Evolutionary conservation across 30 jellyfish, hydroid and myxozoan genomes (phyloP).

Genomic region (Hydractinia symbiolongicarpus): DNA sequence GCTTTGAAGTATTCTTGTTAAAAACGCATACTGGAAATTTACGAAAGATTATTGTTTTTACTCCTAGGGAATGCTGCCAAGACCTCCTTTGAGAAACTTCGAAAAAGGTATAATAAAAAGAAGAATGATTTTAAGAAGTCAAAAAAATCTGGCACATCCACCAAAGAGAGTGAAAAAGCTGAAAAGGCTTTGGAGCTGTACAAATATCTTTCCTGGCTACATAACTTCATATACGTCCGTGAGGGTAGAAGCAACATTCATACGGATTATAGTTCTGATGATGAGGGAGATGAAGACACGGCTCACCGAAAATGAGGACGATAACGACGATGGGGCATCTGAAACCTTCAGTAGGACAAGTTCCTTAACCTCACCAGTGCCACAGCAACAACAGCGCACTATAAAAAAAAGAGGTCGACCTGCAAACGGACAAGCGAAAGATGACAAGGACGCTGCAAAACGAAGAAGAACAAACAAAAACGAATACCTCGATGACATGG

Average conservation of each 20-base stretch:
- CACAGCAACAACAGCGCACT: too few relatives aligned
- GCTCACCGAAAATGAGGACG: neutral
- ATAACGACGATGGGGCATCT: too few relatives aligned
- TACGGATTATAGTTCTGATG: slow-evolving; percentile 4
- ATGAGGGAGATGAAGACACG: neutral
- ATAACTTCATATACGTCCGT: slow-evolving; percentile 4
- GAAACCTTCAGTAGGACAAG: too few relatives aligned
- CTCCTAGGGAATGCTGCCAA: slow-evolving; percentile 22
- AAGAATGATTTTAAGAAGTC: slow-evolving; percentile 11
- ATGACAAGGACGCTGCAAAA: neutral
- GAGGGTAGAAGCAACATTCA: slow-evolving; percentile 10
- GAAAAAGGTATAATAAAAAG: slow-evolving; percentile 19
- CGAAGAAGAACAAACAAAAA: neutral
- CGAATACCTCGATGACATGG: slow-evolving; percentile 24
- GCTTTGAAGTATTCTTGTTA: too few relatives aligned
- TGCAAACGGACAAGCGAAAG: slow-evolving; percentile 3
- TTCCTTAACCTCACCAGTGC: too few relatives aligned
- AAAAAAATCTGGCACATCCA: slow-evolving; percentile 44
- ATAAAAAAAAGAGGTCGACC: too few relatives aligned
- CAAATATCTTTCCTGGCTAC: slow-evolving; percentile 30
- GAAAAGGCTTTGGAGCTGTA: slow-evolving; percentile 29
- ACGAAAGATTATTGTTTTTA: too few relatives aligned
- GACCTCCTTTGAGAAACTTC: slow-evolving; percentile 23
- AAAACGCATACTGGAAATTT: too few relatives aligned
- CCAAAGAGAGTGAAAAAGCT: slow-evolving; percentile 35